Conservation (phyloP, 2,888 invertebrate species). For the Seira musarum region DNA sequence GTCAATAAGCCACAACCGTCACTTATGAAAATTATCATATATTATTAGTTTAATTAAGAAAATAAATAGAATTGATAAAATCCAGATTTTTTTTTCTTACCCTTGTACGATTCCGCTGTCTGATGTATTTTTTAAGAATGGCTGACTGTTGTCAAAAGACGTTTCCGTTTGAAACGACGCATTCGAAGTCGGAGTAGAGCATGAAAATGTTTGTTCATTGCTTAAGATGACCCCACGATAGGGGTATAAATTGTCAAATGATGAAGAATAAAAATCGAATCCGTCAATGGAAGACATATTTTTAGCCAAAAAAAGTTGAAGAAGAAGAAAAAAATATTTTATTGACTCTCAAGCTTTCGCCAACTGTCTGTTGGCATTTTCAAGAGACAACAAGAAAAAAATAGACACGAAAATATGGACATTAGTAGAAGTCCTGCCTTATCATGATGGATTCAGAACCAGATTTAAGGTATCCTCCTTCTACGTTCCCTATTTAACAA, state of each 20-base stretch:
- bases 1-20: conserved; percentile 47
- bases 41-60: not conserved
- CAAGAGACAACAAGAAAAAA: too few relatives aligned
- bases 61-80: not conserved
- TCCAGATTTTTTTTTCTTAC: too few relatives aligned
- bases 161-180: conserved; percentile 53
- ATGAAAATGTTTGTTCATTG: conserved; percentile 59
- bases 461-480: too few relatives aligned
- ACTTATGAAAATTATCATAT: conserved; percentile 5
- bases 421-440: too few relatives aligned
- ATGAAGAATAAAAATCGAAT: conserved; percentile 52
- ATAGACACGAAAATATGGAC: too few relatives aligned
- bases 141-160: conserved; percentile 43
- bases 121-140: conserved; percentile 32
- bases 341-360: too few relatives aligned
- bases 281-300: too few relatives aligned
- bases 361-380: too few relatives aligned
- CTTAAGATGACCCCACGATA: conserved; percentile 43
- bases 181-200: conserved; percentile 54
- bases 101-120: conserved; percentile 25
- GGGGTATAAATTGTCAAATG: conserved; percentile 55
- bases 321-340: too few relatives aligned
- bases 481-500: too few relatives aligned
- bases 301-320: too few relatives aligned
- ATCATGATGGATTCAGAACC: too few relatives aligned